Base-by-base conservation (phyloP, 1,140 invertebrate genomes). In the Drosophila sechellia region DNA sequence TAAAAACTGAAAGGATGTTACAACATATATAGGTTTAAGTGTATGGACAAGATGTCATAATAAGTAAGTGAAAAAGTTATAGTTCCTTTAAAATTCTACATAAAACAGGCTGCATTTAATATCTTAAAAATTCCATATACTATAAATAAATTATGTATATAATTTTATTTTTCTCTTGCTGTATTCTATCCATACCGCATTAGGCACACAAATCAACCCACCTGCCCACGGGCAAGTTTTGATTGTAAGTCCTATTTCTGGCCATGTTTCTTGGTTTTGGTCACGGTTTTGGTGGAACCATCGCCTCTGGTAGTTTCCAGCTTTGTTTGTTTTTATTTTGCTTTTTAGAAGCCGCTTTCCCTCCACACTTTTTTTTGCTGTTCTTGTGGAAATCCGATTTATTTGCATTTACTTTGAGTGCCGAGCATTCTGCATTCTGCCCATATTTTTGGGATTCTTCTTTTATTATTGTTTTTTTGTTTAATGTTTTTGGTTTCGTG, bases 311-410 rank as follows among this genome's bases (percentile, higher is more conserved):
- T 75, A 66, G 71, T 58, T 66, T 66, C 49, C 31, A 76, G 50
- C 58, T 53, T 22, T 77, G 35, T 77, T 77, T 77, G 55, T 69
- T 70, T 77, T 77, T 57, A 34, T 56, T 70, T 73, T 55, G 12
- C 37, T 37, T 60, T 59, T 35, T 37, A 37, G 25, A 31, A 34
- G 42, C 45, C 42, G 20, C 34, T 39, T 64, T 59, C 12, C 31
- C 37, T 55, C 13, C 25, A 27, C 34, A 57, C 59, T 63, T 60
- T 37, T 60, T 37, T 13, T 31, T 40, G 63, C 25, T 48, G 37
- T 43, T 70, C 15, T 71, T 71, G 40, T 54, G 58, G 42, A 69
- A 77, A 77, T 77, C 74, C 74, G 74, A 69, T 77, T 77, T 77
- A 77, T 77, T 77, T 77, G 74, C 73, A 77, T 77, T 59, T 54